A percentile compares a stretch with the other conserved stretches of the same genome.
These are phyloP conservation scores for Benitochromis conjunctus DNA, from an alignment of 2,113 vertebrate species.

Conservation along the genomic window DNA sequence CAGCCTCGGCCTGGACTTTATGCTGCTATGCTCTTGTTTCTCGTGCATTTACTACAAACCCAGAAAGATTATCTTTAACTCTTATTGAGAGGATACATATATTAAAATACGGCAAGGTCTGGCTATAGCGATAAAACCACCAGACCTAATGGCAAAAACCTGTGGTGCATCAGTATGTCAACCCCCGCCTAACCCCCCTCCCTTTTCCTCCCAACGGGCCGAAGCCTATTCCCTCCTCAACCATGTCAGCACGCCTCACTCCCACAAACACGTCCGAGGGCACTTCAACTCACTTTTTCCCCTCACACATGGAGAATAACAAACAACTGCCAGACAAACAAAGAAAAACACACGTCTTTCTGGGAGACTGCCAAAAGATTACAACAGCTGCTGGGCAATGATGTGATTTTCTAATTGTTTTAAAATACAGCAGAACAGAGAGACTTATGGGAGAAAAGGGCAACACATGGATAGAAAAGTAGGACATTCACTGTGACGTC, in stretches of 20 bases:
- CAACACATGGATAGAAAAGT: not conserved
- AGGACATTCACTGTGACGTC: not conserved
- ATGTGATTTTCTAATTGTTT: conserved; percentile 3
- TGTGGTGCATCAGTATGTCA: conserved; percentile 41
- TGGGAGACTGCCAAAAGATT: conserved; percentile 50
- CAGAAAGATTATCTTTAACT: not conserved
- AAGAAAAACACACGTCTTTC: conserved; percentile 26
- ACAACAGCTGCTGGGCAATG: conserved; percentile 11
- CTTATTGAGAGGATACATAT: conserved; percentile 1
- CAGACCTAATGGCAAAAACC: conserved; percentile 60
- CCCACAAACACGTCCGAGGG: conserved; percentile 46
- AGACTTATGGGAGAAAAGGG: not conserved
- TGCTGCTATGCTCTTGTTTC: not conserved
- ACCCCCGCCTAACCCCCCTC: not conserved
- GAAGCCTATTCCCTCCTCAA: conserved; percentile 15
- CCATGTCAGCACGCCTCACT: conserved; percentile 47
- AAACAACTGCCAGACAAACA: conserved; percentile 61
- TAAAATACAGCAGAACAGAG: not conserved
- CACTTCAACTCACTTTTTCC: conserved; percentile 56
- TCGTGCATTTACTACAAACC: not conserved
- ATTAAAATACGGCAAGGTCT: not conserved
- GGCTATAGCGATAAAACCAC: not conserved
- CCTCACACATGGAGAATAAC: conserved; percentile 52
- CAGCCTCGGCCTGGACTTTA: conserved; percentile 32
- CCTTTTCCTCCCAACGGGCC: conserved; percentile 39